Evolutionary conservation across 2,888 invertebrate species (phyloP), one percentile per base, ranked within the genome.

Genomic region (Netelia melanura): DNA sequence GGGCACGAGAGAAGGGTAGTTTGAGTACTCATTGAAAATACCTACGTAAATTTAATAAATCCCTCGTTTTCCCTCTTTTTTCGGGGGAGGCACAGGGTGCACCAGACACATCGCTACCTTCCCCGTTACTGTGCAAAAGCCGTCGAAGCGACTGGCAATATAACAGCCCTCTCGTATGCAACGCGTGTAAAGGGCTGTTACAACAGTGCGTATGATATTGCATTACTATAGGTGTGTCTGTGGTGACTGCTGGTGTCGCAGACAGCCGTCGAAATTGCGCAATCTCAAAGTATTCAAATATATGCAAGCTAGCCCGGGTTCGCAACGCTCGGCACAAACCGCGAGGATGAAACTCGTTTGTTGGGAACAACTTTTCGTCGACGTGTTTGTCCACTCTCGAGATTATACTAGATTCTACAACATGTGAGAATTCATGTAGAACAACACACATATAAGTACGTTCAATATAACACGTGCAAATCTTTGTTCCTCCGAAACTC

Each of bases 261-360:
- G 56, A 48, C 71, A 84, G 76, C 80, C 75, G 79, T 71, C 61
- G 83, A 80, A 76, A 80, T 80, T 76, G 83, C 79, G 79, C 75
- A 76, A 84, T 84, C 79, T 80, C 80, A 80, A 80, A 80, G 83
- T 80, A 84, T 84, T 84, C 83, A 80, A 84, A 80, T 84, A 48
- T 84, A 80, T 84, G 79, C 83, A 76, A 80, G 79, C 71, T 6
- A 64, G 17, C 77, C 56, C 56, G 10, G 48, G 30, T 38, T 61
- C n/a, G 38, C 38, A 67, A 77, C 17, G 67, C 67, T 67, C n/a
- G 54, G 14, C 23, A 61, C 43, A 52, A 56, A 54, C 14, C 56
- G 14, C 17, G 70, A 21, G 83, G 70, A 76, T 71, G 76, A 76
- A 84, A 71, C 75, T 74, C 58, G 67, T 70, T 52, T 68, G 74